Evolutionary conservation across 2,113 vertebrate genomes (phyloP).

Genomic region (Zosterops japonicus): DNA sequence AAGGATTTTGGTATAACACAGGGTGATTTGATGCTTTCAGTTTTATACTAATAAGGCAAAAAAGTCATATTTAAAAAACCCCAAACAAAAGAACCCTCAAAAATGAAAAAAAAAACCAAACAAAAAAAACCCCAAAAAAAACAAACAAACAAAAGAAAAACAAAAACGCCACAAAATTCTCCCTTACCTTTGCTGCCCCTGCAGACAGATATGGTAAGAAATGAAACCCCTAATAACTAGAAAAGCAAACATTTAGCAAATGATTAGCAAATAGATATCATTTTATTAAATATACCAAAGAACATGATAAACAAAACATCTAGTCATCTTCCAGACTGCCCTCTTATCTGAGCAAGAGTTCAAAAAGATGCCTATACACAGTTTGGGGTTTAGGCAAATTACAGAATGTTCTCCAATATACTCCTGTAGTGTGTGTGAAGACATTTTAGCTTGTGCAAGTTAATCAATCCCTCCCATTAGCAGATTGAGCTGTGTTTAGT

Average conservation of each 20-base stretch:
- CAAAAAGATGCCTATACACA: not conserved
- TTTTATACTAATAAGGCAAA: not conserved
- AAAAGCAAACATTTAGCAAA: not conserved
- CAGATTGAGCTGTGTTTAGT: not conserved
- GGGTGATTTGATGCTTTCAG: not conserved
- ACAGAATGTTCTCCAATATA: not conserved
- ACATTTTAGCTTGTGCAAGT: not conserved
- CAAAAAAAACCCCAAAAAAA: no score
- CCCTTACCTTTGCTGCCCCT: not conserved
- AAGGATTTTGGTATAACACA: not conserved
- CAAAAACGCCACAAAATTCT: not conserved
- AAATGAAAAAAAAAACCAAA: not conserved
- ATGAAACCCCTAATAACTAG: not conserved
- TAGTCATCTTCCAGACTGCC: not conserved
- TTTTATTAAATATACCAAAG: not conserved
- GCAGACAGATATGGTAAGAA: not conserved
- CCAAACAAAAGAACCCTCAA: not conserved
- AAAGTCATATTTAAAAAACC: not conserved
- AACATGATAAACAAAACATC: not conserved
- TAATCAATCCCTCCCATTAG: not conserved
- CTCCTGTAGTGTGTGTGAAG: not conserved
- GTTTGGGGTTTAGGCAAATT: not conserved
- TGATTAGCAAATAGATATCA: not conserved
- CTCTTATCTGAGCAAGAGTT: not conserved
- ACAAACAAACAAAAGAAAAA: not conserved